Conservation (phyloP, 35 echinoderm and acorn worm species). For the Holothuria glaberrima region DNA sequence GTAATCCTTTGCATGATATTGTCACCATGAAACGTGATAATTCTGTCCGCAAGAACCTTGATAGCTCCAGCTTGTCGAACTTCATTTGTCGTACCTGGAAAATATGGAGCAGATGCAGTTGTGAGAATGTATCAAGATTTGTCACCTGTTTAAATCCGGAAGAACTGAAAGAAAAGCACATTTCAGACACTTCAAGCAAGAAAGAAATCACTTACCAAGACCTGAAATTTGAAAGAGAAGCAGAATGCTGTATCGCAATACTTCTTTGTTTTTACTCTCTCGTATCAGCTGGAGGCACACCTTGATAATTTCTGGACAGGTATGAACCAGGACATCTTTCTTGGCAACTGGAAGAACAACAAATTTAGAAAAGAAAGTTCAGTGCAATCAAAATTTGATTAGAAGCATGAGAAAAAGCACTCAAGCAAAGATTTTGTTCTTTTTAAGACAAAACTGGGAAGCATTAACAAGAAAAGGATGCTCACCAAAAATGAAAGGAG, state of each 20-base stretch:
- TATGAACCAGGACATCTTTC: constrained; percentile 24
- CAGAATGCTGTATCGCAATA: constrained; percentile 64
- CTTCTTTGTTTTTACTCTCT: constrained; percentile 69
- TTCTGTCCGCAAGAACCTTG: constrained; percentile 12
- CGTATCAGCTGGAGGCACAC: constrained; percentile 25
- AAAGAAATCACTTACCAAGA: constrained; percentile 41
- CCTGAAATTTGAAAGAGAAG: constrained; percentile 70
- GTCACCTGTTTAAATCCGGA: no score
- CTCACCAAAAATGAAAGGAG: no score
- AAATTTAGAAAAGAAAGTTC: not conserved
- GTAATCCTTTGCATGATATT: constrained; percentile 69
- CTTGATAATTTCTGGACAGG: constrained; percentile 31
- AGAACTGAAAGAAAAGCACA: no score
- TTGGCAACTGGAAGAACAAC: constrained; percentile 19
- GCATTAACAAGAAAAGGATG: no score
- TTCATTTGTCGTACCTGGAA: constrained; percentile 27
- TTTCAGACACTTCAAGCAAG: no score
- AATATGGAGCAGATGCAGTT: not conserved
- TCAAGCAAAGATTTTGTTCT: no score
- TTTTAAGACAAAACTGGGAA: no score
- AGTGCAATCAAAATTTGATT: not conserved
- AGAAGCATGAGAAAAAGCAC: no score
- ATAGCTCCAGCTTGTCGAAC: constrained; percentile 18
- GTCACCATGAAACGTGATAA: constrained; percentile 68
- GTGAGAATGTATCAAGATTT: not conserved